These are phyloP conservation scores for Poeciliopsis infans DNA, from an alignment of 2,797 vertebrate species.

Conservation along the genomic window DNA sequence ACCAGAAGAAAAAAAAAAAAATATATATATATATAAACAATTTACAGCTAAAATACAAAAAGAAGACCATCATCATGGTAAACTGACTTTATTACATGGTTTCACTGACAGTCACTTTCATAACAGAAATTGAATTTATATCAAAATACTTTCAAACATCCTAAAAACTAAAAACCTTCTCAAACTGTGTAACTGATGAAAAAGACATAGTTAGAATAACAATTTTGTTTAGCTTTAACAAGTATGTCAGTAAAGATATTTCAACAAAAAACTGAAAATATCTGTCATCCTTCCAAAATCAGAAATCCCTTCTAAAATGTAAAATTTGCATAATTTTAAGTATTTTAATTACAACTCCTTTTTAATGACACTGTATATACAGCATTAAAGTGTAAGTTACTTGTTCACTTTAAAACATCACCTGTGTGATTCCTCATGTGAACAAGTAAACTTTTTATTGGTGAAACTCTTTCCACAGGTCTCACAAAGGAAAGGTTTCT, in stretches of 20 bases:
- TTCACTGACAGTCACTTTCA: not conserved
- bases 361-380: not conserved
- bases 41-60: not conserved
- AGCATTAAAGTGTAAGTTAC: not conserved
- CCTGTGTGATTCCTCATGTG: not conserved
- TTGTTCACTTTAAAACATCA: not conserved
- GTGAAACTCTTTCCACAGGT: not conserved
- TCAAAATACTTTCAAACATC: not conserved
- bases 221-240: not conserved
- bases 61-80: not conserved
- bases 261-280: not conserved
- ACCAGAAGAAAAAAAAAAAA: too few relatives aligned
- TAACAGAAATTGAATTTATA: not conserved
- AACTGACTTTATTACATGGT: not conserved
- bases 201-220: too few relatives aligned
- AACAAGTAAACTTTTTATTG: not conserved
- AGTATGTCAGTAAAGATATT: not conserved
- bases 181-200: not conserved
- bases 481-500: not conserved
- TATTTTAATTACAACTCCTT: not conserved
- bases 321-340: not conserved
- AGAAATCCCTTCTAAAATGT: not conserved
- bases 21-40: too few relatives aligned
- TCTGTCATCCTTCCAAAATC: not conserved
- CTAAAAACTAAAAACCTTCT: not conserved